Conservation (phyloP, 2,113 vertebrate genomes). For the Hyaena hyaena region DNA sequence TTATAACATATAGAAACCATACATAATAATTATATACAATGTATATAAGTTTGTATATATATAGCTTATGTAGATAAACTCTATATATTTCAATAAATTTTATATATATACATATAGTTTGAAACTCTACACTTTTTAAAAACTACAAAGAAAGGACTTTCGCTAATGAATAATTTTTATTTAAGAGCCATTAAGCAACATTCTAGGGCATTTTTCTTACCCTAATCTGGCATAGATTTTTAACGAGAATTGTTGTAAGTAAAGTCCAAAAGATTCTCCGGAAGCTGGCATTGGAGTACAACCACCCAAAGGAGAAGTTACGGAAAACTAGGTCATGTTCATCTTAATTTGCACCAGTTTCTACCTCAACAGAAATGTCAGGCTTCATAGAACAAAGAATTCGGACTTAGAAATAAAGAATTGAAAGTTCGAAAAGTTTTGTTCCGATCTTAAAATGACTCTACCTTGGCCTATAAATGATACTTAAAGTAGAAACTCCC, state of each 20-base stretch:
- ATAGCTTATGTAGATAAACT: neutral
- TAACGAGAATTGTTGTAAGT: neutral
- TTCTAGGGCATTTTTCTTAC: neutral
- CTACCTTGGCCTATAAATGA: neutral
- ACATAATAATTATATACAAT: neutral
- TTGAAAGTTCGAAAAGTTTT: neutral
- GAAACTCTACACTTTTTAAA: neutral
- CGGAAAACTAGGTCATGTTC: neutral
- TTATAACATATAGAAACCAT: neutral
- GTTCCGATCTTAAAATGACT: constrained; percentile 17
- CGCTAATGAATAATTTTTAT: neutral
- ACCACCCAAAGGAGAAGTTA: neutral
- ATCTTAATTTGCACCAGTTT: neutral
- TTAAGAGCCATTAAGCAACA: neutral
- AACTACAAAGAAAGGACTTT: neutral
- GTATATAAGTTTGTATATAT: neutral
- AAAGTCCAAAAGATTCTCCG: neutral
- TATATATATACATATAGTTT: neutral
- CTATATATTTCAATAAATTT: neutral
- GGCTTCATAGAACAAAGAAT: constrained; percentile 10
- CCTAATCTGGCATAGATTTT: neutral
- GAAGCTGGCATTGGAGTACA: neutral
- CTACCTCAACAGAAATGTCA: neutral
- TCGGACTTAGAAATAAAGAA: constrained; percentile 7
- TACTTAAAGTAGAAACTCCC: neutral